These are phyloP conservation scores for Hyaena hyaena DNA, from an alignment of 2,113 vertebrate genomes.

Conservation along the genomic window DNA sequence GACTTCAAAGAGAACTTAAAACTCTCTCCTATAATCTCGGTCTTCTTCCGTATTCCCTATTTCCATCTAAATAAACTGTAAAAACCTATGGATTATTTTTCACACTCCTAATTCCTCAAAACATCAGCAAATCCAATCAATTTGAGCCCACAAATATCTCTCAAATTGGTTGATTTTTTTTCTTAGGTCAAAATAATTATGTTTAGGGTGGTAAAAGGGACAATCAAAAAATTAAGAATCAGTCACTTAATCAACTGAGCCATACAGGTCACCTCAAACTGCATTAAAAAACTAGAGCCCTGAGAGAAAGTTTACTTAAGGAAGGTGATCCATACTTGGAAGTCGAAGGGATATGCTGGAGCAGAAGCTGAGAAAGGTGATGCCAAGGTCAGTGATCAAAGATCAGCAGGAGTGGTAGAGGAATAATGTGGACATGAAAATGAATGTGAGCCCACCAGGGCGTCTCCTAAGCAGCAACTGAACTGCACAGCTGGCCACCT, in stretches of 20 bases:
- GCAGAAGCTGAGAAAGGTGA: not conserved
- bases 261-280: too few species aligned
- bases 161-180: not conserved
- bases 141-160: not conserved
- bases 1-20: not conserved
- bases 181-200: conserved; percentile 10
- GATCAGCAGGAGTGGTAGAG: not conserved
- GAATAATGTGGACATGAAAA: accelerated
- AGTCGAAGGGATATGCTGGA: not conserved
- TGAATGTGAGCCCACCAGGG: not conserved
- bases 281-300: not conserved
- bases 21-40: not conserved
- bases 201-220: not conserved
- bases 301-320: not conserved
- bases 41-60: not conserved
- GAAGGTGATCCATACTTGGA: not conserved
- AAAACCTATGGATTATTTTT: not conserved
- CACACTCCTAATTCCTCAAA: not conserved
- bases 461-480: not conserved
- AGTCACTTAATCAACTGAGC: too few species aligned
- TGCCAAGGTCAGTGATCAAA: not conserved
- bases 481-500: not conserved
- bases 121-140: not conserved
- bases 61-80: not conserved
- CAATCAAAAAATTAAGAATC: not conserved